Evolutionary conservation across 1,140 invertebrate species (phyloP), one percentile per base, ranked within the genome.

Genomic region (Condylostylus longicornis): DNA sequence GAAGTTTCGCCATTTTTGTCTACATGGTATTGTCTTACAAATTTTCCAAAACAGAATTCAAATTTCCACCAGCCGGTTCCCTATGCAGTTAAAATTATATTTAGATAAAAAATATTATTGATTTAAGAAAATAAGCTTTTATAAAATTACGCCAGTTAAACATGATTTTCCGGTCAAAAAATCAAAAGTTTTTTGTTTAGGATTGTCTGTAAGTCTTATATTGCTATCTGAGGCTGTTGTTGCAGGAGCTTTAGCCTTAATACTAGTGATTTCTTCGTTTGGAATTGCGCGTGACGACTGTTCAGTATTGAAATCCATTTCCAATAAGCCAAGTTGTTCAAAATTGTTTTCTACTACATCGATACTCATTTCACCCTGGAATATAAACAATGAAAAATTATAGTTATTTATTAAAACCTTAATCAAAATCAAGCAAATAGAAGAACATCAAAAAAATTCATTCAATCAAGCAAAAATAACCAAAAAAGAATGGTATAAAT

Each of bases 1-100:
- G 75, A 69, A 0, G 71, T 77, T 42, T 74, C 74, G 18, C 64
- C 70, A 1, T 78, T 75, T 43, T 73, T 73, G 50, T 86, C 81
- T 33, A 85, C 72, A 54, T 97, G 91, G 54, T 83, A 95, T 55
- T 96, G 90, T 2, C 75, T 70, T 1, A 96, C 82, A 43, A 78
- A 74, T 51, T 79, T 78, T 1, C 87, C 88, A 62, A 91, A 93
- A 53, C 91, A 97, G 54, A 95, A 94, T 61, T 95, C 88, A 61
- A 93, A 95, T 50, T 88, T 90, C 91, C 91, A 96, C 90, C 90
- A 97, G 15, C 89, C 88, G 31, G 77, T 77, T 10, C 89, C 89
- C 86, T 91, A 40, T 31, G 27, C 7, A 8, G 14, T 17, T 17
- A 7, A 6, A 33, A 12, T 18, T 19, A 10, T 37, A 8, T 38